Evolutionary conservation across 30 jellyfish, hydroid and myxozoan genomes (phyloP).

Genomic region (Haliclystus octoradiatus): DNA sequence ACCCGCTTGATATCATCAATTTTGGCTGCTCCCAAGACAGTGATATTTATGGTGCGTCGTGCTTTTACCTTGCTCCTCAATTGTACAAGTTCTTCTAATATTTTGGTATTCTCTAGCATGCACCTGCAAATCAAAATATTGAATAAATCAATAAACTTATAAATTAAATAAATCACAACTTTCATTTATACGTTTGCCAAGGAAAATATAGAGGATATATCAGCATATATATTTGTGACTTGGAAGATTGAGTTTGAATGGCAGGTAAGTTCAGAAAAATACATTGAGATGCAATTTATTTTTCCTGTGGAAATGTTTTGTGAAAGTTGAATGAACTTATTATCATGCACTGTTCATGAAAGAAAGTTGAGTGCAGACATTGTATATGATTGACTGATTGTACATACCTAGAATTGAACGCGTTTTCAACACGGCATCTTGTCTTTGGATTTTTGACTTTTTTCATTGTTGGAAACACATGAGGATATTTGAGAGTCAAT

Average conservation of each 20-base stretch:
- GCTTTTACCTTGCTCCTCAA: constrained; percentile 45
- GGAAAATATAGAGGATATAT: no score
- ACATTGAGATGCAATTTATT: not conserved
- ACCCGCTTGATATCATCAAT: no score
- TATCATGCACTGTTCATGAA: not conserved
- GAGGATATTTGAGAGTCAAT: constrained; percentile 82
- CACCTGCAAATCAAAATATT: constrained; percentile 10
- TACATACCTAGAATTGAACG: constrained; percentile 35
- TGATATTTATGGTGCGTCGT: no score
- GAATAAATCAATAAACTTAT: no score
- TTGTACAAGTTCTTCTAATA: constrained; percentile 69
- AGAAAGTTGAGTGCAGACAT: not conserved
- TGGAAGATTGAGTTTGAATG: no score
- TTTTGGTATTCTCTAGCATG: constrained; percentile 68
- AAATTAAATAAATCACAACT: no score
- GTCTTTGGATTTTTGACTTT: constrained; percentile 57
- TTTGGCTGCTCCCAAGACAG: no score
- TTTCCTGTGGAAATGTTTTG: not conserved
- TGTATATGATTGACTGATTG: not conserved
- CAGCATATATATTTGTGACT: no score
- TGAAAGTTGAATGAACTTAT: not conserved
- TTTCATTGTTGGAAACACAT: constrained; percentile 72
- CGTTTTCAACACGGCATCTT: constrained; percentile 55
- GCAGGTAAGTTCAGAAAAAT: not conserved
- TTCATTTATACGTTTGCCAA: no score